Conservation (phyloP, 2,113 vertebrate genomes). For the Hippoglossus stenolepis region DNA sequence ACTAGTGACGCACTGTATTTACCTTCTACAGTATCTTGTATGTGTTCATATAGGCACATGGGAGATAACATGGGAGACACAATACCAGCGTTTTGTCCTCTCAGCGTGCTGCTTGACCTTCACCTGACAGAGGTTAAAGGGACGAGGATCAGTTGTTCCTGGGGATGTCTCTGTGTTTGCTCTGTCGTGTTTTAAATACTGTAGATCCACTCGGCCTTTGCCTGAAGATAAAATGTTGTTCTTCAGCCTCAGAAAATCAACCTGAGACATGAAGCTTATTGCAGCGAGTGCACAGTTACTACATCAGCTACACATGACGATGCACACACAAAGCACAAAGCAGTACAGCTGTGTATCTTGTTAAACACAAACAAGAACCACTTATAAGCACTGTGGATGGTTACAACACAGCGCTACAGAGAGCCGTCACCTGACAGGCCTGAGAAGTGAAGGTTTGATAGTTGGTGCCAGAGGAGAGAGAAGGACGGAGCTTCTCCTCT, state of each 20-base stretch:
- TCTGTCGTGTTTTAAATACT: neutral
- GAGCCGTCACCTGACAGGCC: neutral
- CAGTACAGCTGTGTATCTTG: no score
- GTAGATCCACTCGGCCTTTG: neutral
- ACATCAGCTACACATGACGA: no score
- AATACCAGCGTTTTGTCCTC: constrained; percentile 23
- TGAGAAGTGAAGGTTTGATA: neutral
- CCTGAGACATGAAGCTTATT: neutral
- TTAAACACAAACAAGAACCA: no score
- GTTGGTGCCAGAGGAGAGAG: neutral
- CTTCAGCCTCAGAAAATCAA: neutral
- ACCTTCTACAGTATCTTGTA: neutral
- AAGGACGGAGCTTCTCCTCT: neutral
- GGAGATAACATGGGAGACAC: neutral
- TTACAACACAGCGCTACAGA: neutral
- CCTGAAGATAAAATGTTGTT: neutral
- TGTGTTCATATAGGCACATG: neutral
- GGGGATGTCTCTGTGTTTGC: no score
- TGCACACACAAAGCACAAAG: no score
- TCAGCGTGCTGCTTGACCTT: constrained; percentile 26
- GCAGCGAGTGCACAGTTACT: no score
- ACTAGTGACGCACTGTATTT: neutral
- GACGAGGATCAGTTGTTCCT: neutral
- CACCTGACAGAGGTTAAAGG: constrained; percentile 15
- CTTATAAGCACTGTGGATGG: no score